These are phyloP conservation scores for Agapornis roseicollis DNA, from an alignment of 2,113 vertebrate genomes.

Conservation along the genomic window DNA sequence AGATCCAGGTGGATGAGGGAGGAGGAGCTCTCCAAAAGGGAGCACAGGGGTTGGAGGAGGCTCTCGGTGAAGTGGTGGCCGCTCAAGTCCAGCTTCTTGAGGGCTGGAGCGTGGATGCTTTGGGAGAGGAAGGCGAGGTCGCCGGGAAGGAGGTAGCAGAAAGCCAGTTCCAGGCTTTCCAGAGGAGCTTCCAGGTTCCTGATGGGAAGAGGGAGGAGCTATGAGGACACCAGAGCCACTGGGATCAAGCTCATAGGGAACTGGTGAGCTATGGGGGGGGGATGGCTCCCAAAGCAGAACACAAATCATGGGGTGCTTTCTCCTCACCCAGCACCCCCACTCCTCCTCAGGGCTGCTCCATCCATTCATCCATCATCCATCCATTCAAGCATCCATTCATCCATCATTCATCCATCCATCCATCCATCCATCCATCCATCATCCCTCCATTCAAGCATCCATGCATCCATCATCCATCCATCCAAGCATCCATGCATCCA, in stretches of 20 bases:
- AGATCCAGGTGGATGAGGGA: slow-evolving; percentile 84
- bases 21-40: slow-evolving; percentile 71
- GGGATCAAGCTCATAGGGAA: background rate
- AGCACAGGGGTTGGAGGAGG: slow-evolving; percentile 76
- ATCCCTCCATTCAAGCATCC: too few relatives aligned
- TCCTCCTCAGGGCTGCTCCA: background rate
- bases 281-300: background rate
- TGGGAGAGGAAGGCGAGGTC: slow-evolving; percentile 83
- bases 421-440: too few relatives aligned
- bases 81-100: slow-evolving; percentile 86
- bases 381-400: background rate
- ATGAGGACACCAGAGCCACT: background rate
- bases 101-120: slow-evolving; percentile 78
- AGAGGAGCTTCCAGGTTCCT: slow-evolving; percentile 64
- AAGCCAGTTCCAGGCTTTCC: slow-evolving; percentile 86
- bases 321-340: background rate
- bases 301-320: background rate
- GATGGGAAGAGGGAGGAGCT: background rate
- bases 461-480: too few relatives aligned
- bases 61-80: slow-evolving; percentile 81
- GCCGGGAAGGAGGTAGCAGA: slow-evolving; percentile 82
- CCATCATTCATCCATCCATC: too few relatives aligned
- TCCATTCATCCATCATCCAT: background rate
- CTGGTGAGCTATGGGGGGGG: background rate
- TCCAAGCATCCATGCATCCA: too few relatives aligned